These are phyloP conservation scores for Balanococcus diminutus DNA, from an alignment of 2,888 invertebrate genomes.

Conservation along the genomic window DNA sequence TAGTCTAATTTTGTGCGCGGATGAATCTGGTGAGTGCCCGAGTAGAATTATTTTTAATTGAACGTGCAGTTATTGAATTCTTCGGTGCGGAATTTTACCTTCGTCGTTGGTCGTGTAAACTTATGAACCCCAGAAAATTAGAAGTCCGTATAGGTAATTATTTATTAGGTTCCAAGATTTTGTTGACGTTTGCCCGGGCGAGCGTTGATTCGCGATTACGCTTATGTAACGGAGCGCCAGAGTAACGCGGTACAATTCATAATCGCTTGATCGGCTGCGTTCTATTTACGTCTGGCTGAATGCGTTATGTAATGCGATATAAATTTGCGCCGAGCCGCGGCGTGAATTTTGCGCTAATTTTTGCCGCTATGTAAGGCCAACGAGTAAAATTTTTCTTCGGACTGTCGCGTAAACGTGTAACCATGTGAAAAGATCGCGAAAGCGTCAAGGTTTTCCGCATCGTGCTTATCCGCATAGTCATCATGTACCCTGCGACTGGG, in stretches of 20 bases:
- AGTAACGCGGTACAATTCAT: not conserved
- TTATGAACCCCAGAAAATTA: no score
- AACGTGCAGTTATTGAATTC: no score
- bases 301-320: constrained; percentile 22
- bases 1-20: no score
- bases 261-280: constrained; percentile 37
- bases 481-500: not conserved
- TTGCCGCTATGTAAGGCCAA: not conserved
- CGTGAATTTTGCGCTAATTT: not conserved
- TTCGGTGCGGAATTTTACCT: no score
- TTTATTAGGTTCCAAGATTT: no score
- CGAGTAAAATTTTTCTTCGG: not conserved
- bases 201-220: not conserved
- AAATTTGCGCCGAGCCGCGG: not conserved
- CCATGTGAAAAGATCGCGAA: not conserved
- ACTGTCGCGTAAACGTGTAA: not conserved
- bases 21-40: no score
- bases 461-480: not conserved
- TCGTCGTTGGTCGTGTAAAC: no score
- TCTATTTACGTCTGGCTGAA: constrained; percentile 27
- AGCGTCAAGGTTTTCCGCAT: not conserved
- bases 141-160: no score
- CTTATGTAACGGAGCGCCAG: not conserved
- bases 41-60: no score
- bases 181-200: no score